Evolutionary conservation across 1,140 invertebrate genomes (phyloP), one percentile per base, ranked within the genome.

Genomic region (Drosophila kurseongensis): DNA sequence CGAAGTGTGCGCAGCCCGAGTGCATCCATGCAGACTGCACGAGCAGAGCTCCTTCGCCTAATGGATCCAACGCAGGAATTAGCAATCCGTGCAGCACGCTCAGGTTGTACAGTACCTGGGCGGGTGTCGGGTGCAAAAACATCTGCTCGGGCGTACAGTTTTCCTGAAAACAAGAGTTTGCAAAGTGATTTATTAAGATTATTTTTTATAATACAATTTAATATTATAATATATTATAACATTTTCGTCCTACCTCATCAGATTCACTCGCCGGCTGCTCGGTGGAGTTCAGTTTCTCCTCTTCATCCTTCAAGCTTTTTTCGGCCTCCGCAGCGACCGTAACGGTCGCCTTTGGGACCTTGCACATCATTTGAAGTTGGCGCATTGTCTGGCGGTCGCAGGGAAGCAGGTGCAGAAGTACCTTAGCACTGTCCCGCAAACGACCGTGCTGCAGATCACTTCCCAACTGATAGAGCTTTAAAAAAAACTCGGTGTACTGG

Each of bases 71-170:
- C 9, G 98, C 97, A 13, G 98, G 98, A 95, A 99, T 98, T 40
- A 99, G 93, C 84, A 99, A 94, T 50, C 97, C 96, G 92, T 99
- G 98, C 50, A 98, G 93, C 47, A 98, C 97, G 95, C 98, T 93
- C 68, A 94, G 92, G 69, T 93, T 93, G 90, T 97, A 97, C 16
- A 97, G 93, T 81, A 97, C 96, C 93, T 96, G 95, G 48, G 96
- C 96, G 27, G 97, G 95, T 56, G 96, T 95, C 14, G 94, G 93
- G 80, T 94, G 94, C 91, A 97, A 95, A 91, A 97, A 97, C 91
- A 97, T 93, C 63, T 93, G 94, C 78, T 97, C 96, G 62, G 97
- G 94, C 32, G 93, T 94, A 27, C 94, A 94, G 29, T 93, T 94
- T 8, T 83, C 78, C 83, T 90, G 14, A 58, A 48, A 12, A 6